Conservation (phyloP, 1,140 invertebrate genomes). For the Saccostrea glomerata region DNA sequence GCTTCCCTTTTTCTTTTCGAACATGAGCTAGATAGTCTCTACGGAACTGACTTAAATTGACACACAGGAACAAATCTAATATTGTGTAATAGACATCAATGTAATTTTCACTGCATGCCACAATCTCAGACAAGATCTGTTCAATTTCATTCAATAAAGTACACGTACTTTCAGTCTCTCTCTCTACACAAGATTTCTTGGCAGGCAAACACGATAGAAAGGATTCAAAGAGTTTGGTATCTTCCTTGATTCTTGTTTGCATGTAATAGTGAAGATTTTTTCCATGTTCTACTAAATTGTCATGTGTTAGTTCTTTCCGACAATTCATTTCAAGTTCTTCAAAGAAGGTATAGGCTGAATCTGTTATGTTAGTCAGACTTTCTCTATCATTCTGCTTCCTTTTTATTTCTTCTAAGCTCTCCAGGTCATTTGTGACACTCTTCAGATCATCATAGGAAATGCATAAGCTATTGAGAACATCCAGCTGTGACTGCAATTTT, state of each 20-base stretch:
- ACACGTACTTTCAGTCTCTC: neutral
- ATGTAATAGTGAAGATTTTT: conserved; percentile 11
- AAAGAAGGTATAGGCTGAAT: conserved; percentile 25
- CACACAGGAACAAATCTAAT: conserved; percentile 24
- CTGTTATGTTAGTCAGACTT: conserved; percentile 33
- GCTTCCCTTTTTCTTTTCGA: conserved; percentile 44
- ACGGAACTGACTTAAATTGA: conserved; percentile 40
- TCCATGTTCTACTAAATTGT: conserved; percentile 26
- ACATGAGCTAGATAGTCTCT: conserved; percentile 18
- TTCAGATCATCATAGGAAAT: neutral
- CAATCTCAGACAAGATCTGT: neutral
- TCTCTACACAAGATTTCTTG: neutral
- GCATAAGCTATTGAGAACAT: conserved; percentile 26
- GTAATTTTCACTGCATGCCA: neutral
- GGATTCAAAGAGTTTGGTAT: neutral
- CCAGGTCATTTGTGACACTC: neutral
- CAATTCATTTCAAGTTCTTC: neutral
- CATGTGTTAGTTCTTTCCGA: conserved; percentile 1
- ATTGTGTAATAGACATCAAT: conserved; percentile 11
- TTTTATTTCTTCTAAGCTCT: conserved; percentile 27
- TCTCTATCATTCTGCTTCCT: conserved; percentile 46
- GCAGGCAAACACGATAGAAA: neutral
- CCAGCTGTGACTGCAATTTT: neutral
- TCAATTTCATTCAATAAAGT: neutral
- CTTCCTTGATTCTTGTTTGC: neutral